phyloP scores from a whole-genome alignment of 2,113 vertebrate species.

The Eptesicus fuscus region DNA sequence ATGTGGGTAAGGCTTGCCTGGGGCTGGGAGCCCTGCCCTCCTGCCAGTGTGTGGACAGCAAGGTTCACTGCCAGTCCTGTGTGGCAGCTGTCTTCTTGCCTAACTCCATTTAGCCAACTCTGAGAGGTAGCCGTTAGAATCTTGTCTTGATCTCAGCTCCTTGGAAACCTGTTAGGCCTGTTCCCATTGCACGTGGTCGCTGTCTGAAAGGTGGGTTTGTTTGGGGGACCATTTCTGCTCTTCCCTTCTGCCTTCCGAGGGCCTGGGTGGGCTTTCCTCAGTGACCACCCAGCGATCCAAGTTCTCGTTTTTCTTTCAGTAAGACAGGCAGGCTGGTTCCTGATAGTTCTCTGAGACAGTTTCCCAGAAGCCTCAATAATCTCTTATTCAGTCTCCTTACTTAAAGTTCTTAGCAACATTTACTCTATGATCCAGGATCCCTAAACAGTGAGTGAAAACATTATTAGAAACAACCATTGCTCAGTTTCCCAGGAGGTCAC shows the following conservation, averaged over 20 bases:
- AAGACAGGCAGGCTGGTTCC: not conserved
- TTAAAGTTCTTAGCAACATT: not conserved
- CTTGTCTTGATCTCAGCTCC: not conserved
- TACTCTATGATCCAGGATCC: not conserved
- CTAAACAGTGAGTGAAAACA: not conserved
- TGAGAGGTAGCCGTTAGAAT: not conserved
- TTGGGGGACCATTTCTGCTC: not conserved
- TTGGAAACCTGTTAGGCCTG: not conserved
- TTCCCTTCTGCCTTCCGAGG: not conserved
- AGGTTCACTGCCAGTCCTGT: not conserved
- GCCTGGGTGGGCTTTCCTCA: not conserved
- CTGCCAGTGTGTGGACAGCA: not conserved
- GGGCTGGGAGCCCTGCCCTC: not conserved
- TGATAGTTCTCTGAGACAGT: not conserved
- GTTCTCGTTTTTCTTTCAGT: not conserved
- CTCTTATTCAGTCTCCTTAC: not conserved
- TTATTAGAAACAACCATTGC: not conserved
- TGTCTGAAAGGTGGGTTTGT: not conserved
- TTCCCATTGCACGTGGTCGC: not conserved
- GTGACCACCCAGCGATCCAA: fast-evolving
- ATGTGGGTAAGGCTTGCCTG: no score
- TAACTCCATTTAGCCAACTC: not conserved
- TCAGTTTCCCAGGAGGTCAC: no score
- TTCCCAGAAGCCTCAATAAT: not conserved
- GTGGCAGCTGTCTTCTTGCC: not conserved